phyloP scores from a whole-genome alignment of 1,140 invertebrate genomes.

The Riptortus pedestris region DNA sequence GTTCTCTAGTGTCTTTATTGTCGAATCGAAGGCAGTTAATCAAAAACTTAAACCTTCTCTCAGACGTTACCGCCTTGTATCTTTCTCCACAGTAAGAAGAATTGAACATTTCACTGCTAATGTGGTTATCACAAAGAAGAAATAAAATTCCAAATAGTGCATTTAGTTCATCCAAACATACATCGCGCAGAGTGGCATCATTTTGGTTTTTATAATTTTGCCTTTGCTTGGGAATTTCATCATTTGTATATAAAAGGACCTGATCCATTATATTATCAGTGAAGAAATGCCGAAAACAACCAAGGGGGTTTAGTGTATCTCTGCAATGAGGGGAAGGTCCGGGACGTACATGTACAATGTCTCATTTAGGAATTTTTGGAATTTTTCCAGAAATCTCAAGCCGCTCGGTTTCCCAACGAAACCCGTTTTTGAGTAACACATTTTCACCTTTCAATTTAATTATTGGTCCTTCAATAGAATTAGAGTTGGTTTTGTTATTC shows the following conservation, averaged over 20 bases:
- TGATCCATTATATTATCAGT: background rate
- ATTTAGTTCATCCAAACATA: too few species aligned
- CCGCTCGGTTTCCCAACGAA: too few species aligned
- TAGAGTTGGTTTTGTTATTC: too few species aligned
- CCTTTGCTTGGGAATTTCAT: background rate
- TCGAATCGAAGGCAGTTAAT: slow-evolving; percentile 35
- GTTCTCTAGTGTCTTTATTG: slow-evolving; percentile 31
- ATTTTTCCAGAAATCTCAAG: too few species aligned
- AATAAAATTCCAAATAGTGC: too few species aligned
- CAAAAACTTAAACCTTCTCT: slow-evolving; percentile 32
- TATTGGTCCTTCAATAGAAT: too few species aligned
- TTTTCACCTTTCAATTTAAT: too few species aligned
- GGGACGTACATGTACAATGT: background rate
- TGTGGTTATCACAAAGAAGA: too few species aligned
- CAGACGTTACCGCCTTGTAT: slow-evolving; percentile 28
- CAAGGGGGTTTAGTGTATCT: background rate
- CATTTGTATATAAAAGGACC: background rate
- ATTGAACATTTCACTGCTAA: too few species aligned
- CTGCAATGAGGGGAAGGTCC: background rate
- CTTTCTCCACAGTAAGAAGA: background rate
- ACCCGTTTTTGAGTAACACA: too few species aligned
- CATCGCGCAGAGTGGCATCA: background rate
- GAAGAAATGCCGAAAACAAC: background rate
- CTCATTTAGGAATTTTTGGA: background rate
- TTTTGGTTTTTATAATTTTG: background rate